Base-by-base conservation (phyloP, 2,888 invertebrate genomes). In the Holacanthella duospinosa region DNA sequence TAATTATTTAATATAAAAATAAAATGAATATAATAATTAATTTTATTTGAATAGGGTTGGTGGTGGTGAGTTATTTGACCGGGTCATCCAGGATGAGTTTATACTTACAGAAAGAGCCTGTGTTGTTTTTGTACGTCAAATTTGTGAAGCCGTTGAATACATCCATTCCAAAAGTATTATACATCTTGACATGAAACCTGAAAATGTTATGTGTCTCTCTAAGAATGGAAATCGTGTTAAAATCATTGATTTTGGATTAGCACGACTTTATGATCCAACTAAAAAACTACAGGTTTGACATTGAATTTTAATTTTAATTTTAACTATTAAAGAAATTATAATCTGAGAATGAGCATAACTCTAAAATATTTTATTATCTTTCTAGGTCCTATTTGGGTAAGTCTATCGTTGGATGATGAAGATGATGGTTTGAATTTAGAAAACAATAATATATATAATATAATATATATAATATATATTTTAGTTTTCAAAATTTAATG, bases 131-230 rank as follows among this genome's bases (percentile, higher is more conserved):
- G 90, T 97, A 84, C 82, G 95, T 44, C 99, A 99, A 80, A 94
- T 99, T 70, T 96, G 96, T 78, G 96, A 97, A 77, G 99, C 96
- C 28, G 88, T 99, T 70, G 89, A 90, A 75, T 99, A 95, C 77
- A 95, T 99, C 75, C 99, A 99, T 77, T 85, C 88, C 64, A 91
- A 93, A 78, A 89, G 90, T 74, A 93, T 99, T 72, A 80, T 99
- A 62, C 99, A 99, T 80, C 82, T 99, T 62, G 99, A 99, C 77
- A 86, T 99, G 84, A 99, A 99, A 89, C 99, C 99, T 12, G 99
- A 99, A 79, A 99, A 99, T 78, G 95, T 99, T 74, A 83, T 99
- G 59, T 99, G 97, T 75, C 83, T 97, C 27, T 92, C 96, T 64
- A 88, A 90, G 77, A 85, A 91, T 59, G 96, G 97, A n/a, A 97